Base-by-base conservation (phyloP, 2,113 vertebrate genomes). In the Polypterus senegalus region DNA sequence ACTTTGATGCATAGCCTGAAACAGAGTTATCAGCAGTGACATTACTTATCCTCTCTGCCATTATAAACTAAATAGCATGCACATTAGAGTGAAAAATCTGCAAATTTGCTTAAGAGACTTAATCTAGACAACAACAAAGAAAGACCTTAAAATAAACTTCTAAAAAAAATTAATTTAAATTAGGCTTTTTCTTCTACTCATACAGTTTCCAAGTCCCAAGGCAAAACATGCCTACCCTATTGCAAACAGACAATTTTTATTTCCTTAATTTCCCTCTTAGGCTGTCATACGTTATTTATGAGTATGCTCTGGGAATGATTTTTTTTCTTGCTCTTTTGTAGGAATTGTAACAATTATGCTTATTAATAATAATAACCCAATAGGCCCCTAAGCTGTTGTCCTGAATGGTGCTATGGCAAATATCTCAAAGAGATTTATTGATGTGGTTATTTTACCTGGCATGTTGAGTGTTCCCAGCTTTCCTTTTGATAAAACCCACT, bases 221-320 rank as follows among this genome's bases (percentile, higher is more conserved):
- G 70, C 71, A 62, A 78, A 83, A 82, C 76, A 77, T 76, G 72
- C 67, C 48, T 73, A 66, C 64, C 75, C 78, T 67, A 82, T 85
- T 84, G 76, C 65, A 64, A 71, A 57, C 52, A 77, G 71, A 76
- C 74, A 73, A 74, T 69, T 80, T 80, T 77, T 74, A 75, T 75
- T 81, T 76, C 53, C 73, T 64, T 78, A 77, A 79, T 81, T 79
- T 81, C 68, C 72, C 73, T 78, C 69, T 78, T 64, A 77, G 65
- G 71, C 75, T 82, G 69, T 81, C 77, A 77, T 72, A 56, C 46
- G 58, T 74, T 78, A 78, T 80, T 75, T 76, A 76, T 80, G 67
- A 73, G 63, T 65, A 65, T 64, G 61, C 54, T 64, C 48, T 64
- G 60, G 68, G 65, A 67, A 63, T 66, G 59, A 63, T 60, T 63